These are phyloP conservation scores for Phyllotreta striolata DNA, from an alignment of 2,888 invertebrate species.

Conservation along the genomic window DNA sequence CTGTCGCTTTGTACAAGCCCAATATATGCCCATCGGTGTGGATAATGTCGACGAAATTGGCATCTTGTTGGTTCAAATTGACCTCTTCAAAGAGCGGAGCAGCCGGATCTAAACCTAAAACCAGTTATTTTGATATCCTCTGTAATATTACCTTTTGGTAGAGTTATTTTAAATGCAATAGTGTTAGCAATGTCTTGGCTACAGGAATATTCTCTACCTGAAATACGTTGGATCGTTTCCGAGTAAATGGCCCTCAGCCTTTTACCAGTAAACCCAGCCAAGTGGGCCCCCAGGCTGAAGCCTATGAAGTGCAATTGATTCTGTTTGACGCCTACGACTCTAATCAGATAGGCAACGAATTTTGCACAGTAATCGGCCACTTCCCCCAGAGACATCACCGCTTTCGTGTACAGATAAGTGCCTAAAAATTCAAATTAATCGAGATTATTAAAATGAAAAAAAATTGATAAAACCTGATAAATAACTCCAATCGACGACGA, in stretches of 20 bases:
- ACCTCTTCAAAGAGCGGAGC: not conserved
- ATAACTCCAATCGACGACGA: not conserved
- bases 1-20: not conserved
- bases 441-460: too few relatives aligned
- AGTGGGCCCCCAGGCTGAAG: constrained; percentile 2
- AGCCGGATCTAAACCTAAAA: constrained; percentile 12
- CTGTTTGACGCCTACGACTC: not conserved
- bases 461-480: not conserved
- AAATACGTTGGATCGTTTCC: not conserved
- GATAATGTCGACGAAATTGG: constrained; percentile 4
- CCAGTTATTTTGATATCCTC: not conserved
- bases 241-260: not conserved
- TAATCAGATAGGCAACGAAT: constrained; percentile 3
- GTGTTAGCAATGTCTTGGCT: too few relatives aligned
- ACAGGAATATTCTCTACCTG: constrained; percentile 1
- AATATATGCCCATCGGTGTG: not conserved
- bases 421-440: too few relatives aligned
- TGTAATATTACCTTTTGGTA: too few relatives aligned
- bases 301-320: constrained; percentile 1
- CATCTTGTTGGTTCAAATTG: constrained; percentile 3
- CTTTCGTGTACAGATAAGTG: too few relatives aligned
- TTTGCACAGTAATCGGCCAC: constrained; percentile 11
- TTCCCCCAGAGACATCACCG: not conserved
- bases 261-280: not conserved
- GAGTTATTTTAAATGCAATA: too few relatives aligned